These are phyloP conservation scores for Sceliomorpha sp. DNA, from an alignment of 2,888 invertebrate species.

Conservation along the genomic window DNA sequence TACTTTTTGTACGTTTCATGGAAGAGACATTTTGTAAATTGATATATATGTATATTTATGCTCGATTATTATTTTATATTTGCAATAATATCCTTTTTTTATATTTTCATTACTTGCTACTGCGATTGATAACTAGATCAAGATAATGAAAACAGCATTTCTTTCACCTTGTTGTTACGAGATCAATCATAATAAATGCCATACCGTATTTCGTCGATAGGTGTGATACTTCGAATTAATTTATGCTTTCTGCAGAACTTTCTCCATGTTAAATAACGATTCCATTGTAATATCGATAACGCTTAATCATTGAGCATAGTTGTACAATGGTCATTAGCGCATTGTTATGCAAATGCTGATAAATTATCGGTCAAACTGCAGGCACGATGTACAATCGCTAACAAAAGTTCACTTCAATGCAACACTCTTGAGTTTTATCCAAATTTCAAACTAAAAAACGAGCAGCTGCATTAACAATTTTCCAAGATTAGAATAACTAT, in stretches of 20 bases:
- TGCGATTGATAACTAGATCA: neutral
- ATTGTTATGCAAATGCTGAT: constrained; percentile 39
- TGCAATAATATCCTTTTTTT: too few species aligned
- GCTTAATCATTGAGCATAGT: constrained; percentile 37
- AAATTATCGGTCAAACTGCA: constrained; percentile 45
- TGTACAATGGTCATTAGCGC: constrained; percentile 45
- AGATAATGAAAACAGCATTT: neutral
- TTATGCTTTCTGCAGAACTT: constrained; percentile 44
- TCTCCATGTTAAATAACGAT: constrained; percentile 48
- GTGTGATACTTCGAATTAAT: constrained; percentile 48
- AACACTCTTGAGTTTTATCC: too few species aligned
- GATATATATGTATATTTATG: too few species aligned
- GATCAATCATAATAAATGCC: constrained; percentile 21
- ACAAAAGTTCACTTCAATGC: constrained; percentile 4
- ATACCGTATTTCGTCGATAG: constrained; percentile 18
- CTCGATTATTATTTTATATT: too few species aligned
- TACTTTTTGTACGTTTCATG: too few species aligned
- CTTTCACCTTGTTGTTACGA: neutral
- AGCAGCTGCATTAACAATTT: too few species aligned
- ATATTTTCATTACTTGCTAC: too few species aligned
- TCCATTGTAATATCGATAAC: constrained; percentile 50
- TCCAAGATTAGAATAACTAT: too few species aligned
- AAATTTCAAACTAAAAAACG: too few species aligned
- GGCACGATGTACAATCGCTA: constrained; percentile 19
- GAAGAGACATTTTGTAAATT: too few species aligned